Percentiles rank a stretch among this genome's conserved stretches.
phyloP scores from a whole-genome alignment of 2,797 vertebrate species.

The Coilia nasus region DNA sequence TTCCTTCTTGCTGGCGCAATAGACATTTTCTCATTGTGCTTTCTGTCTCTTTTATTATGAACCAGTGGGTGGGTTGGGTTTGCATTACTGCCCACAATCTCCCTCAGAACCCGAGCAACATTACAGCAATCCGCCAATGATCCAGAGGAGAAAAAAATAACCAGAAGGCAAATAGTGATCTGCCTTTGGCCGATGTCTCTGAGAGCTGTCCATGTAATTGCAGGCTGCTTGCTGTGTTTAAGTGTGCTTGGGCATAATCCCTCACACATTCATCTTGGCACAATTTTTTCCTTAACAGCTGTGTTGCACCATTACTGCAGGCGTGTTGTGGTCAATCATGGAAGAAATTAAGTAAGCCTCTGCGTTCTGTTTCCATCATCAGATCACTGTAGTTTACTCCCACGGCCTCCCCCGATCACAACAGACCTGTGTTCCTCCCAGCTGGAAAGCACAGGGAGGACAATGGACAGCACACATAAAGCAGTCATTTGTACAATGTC shows the following conservation, averaged over 20 bases:
- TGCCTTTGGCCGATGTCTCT: conserved; percentile 11
- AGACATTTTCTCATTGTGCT: conserved; percentile 1
- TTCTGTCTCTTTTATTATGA: neutral
- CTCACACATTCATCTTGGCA: conserved; percentile 20
- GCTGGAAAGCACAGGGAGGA: neutral
- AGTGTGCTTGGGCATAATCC: conserved; percentile 3
- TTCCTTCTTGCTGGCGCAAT: neutral
- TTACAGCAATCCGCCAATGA: neutral
- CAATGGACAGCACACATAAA: conserved; percentile 4
- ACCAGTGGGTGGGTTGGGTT: conserved; percentile 28
- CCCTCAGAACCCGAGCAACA: conserved; percentile 15
- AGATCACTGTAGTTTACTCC: neutral
- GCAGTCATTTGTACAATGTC: conserved; percentile 21
- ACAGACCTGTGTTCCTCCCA: neutral
- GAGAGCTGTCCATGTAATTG: conserved; percentile 16
- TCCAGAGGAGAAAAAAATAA: conserved; percentile 13
- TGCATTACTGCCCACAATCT: conserved; percentile 33
- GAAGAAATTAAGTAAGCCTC: conserved; percentile 12
- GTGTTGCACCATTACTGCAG: neutral
- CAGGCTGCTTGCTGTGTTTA: conserved; percentile 1
- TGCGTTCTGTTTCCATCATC: neutral
- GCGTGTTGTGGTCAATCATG: conserved; percentile 23
- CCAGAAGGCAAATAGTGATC: conserved; percentile 22
- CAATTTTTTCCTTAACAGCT: conserved; percentile 11
- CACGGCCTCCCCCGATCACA: neutral